Conservation (phyloP, 2,888 invertebrate genomes). For the Dryobota labecula region DNA sequence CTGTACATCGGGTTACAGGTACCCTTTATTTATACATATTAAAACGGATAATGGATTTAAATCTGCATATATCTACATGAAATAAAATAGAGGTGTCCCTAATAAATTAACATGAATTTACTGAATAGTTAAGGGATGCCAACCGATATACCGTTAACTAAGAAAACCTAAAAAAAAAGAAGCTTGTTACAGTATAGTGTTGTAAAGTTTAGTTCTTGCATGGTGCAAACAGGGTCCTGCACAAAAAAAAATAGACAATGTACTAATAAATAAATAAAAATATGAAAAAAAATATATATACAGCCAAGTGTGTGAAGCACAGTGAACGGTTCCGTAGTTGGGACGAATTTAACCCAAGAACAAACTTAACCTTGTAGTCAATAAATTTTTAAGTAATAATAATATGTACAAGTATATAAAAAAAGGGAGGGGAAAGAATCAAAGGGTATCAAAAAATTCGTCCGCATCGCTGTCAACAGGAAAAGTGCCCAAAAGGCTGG, state of each 20-base stretch:
- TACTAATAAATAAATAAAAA: no score
- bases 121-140: slow-evolving; percentile 14
- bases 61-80: slow-evolving; percentile 62
- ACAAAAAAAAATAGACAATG: background rate
- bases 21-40: slow-evolving; percentile 58
- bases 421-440: no score
- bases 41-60: slow-evolving; percentile 57
- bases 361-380: no score
- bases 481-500: no score
- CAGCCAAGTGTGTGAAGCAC: no score
- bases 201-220: background rate
- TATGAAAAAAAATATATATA: no score
- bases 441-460: no score
- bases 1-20: slow-evolving; percentile 38
- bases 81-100: slow-evolving; percentile 58
- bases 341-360: no score
- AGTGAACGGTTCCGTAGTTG: no score
- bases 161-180: background rate
- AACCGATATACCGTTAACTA: background rate
- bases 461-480: no score
- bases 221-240: background rate
- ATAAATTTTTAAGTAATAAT: no score
- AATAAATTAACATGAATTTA: slow-evolving; percentile 55
- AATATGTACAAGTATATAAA: no score
- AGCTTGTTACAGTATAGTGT: background rate